Conservation (phyloP, 2,797 vertebrate genomes). For the Propithecus deckenii region DNA sequence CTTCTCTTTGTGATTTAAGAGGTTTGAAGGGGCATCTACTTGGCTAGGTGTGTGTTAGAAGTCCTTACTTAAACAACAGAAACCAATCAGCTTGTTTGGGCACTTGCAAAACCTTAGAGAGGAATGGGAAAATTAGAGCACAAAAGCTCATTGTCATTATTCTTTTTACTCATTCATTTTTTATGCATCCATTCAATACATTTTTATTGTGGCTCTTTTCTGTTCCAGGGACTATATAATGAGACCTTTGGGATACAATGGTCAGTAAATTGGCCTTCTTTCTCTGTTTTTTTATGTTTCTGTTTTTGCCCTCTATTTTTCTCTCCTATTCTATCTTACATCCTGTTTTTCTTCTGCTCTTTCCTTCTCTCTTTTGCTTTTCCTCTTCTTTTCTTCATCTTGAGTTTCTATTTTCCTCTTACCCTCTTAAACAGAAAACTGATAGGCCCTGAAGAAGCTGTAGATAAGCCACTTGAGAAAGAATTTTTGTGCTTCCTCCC, state of each 20-base stretch:
- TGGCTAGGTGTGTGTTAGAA: background rate
- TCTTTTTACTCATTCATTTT: background rate
- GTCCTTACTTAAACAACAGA: background rate
- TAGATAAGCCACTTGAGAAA: background rate
- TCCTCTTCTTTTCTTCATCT: background rate
- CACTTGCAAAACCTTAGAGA: background rate
- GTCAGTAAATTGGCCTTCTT: background rate
- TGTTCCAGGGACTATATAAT: background rate
- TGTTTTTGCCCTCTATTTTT: background rate
- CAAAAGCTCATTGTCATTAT: background rate
- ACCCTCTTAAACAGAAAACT: background rate
- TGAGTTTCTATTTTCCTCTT: background rate
- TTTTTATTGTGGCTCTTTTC: background rate
- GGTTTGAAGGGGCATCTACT: background rate
- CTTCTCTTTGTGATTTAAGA: background rate
- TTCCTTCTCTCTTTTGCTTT: background rate
- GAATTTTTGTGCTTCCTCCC: background rate
- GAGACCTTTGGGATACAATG: background rate
- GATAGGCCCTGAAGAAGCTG: background rate
- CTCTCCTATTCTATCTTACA: background rate
- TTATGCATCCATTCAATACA: background rate
- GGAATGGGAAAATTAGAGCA: background rate
- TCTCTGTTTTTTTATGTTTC: background rate
- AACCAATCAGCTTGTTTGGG: background rate
- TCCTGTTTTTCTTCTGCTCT: background rate